Evolutionary conservation across 2,113 vertebrate species (phyloP), one percentile per base, ranked within the genome.

Genomic region (Upupa epops): DNA sequence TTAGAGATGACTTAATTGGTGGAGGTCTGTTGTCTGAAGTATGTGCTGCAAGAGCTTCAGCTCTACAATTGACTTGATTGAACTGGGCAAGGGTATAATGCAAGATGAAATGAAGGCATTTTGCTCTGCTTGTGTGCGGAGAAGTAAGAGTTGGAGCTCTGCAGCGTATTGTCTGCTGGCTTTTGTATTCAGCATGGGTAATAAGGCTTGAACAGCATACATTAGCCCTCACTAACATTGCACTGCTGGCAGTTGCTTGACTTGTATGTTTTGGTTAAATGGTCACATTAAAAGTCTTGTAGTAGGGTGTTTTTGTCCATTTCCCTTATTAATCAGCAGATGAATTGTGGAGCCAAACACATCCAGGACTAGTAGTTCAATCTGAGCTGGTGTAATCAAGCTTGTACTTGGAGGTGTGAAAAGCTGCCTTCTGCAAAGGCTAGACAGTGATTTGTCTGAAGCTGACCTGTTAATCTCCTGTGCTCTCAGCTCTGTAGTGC

Each of bases 81-180:
- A 63, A n/a, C 52, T 24, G 86, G 84, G 37, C 79, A 40, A 56
- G 64, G 82, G 14, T 31, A 4, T 7, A 40, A 42, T 18, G 8
- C 4, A 3, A 24, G 86, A 34, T 3, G 55, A 61, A 80, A 48
- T 19, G 31, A 70, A 82, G 64, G 74, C 25, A 6, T 81, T 86
- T 90, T 78, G 56, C 56, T 80, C 9, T 4, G 79, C 58, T 87
- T 55, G 65, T 65, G 68, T 59, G 54, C 31, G 14, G 45, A 15
- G 45, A 83, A 93, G 85, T 74, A 81, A 75, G 78, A 93, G 64
- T 61, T 61, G 68, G 65, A 90, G 78, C 54, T 92, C 91, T 93
- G 94, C 78, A 46, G 84, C 65, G 58, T 64, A 22, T 87, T 94
- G 58, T 94, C 63, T 77, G 56, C 48, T 92, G 91, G 78, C 84